Evolutionary conservation across 2,113 vertebrate species (phyloP).

Genomic region (Halichoerus grypus): DNA sequence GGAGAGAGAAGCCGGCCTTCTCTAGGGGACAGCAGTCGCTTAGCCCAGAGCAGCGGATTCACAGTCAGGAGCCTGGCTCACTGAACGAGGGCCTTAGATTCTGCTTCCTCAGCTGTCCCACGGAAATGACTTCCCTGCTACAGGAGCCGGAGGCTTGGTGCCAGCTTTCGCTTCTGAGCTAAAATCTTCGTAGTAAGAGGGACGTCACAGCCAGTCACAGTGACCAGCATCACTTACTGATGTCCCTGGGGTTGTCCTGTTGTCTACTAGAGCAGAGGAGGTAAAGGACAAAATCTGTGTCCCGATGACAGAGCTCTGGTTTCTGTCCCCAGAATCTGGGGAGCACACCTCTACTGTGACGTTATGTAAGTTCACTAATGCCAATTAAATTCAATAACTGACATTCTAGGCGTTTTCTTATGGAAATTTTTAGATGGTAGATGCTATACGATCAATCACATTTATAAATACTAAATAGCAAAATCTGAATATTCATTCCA

Average conservation of each 20-base stretch:
- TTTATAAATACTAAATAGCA: slow-evolving; percentile 10
- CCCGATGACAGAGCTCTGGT: neutral
- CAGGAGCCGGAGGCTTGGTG: neutral
- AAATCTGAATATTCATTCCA: slow-evolving; percentile 2
- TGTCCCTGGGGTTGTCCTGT: neutral
- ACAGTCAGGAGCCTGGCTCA: neutral
- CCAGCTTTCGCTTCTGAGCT: neutral
- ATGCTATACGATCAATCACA: neutral
- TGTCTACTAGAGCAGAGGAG: neutral
- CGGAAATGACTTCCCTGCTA: neutral
- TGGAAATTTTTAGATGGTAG: neutral
- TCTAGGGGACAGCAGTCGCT: neutral
- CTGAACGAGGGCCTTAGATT: neutral
- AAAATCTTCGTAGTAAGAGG: neutral
- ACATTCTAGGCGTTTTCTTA: neutral
- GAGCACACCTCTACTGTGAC: neutral
- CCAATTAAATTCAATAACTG: neutral
- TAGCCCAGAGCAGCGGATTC: neutral
- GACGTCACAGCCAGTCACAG: neutral
- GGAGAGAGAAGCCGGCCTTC: neutral
- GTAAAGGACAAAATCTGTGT: neutral
- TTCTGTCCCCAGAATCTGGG: neutral
- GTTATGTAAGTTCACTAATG: neutral
- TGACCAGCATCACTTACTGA: neutral
- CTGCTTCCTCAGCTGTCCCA: neutral